These are phyloP conservation scores for Ceratosolen fusciceps DNA, from an alignment of 1,140 invertebrate genomes.

Conservation along the genomic window DNA sequence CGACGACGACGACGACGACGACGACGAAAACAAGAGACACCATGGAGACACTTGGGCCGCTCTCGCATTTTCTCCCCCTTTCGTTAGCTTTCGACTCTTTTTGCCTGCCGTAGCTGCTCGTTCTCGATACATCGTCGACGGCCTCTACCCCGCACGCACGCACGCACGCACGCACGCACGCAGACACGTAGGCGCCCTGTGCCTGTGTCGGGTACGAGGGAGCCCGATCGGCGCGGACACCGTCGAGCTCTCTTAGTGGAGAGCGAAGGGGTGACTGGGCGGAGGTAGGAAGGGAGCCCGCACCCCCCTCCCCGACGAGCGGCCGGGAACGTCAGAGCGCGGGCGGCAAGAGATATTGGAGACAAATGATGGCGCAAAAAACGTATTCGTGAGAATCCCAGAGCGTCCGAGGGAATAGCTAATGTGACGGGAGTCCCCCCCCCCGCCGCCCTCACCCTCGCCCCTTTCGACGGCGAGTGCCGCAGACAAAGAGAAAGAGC, in stretches of 20 bases:
- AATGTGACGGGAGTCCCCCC: slow-evolving; percentile 45
- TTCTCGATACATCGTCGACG: slow-evolving; percentile 69
- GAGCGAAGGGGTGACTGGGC: slow-evolving; percentile 48
- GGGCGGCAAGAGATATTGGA: slow-evolving; percentile 67
- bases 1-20: slow-evolving; percentile 31
- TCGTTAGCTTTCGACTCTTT: slow-evolving; percentile 59
- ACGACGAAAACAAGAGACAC: slow-evolving; percentile 20
- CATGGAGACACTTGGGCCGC: slow-evolving; percentile 48
- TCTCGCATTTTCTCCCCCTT: slow-evolving; percentile 42
- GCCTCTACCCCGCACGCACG: slow-evolving; percentile 38
- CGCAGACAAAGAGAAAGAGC: slow-evolving; percentile 14
- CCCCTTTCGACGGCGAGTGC: slow-evolving; percentile 33
- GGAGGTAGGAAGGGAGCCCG: slow-evolving; percentile 37
- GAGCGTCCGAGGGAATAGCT: slow-evolving; percentile 50
- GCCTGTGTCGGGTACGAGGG: slow-evolving; percentile 11
- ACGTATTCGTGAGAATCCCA: slow-evolving; percentile 64
- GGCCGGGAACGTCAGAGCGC: slow-evolving; percentile 44
- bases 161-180: slow-evolving; percentile 51
- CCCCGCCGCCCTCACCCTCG: too few relatives aligned
- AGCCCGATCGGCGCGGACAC: too few relatives aligned
- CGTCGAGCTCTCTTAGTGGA: too few relatives aligned
- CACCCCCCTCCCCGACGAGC: slow-evolving; percentile 26
- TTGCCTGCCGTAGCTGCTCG: slow-evolving; percentile 60
- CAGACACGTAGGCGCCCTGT: slow-evolving; percentile 46
- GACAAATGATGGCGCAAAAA: slow-evolving; percentile 72